Conservation (phyloP, 2,113 vertebrate species). For the Acrocephalus arundinaceus region DNA sequence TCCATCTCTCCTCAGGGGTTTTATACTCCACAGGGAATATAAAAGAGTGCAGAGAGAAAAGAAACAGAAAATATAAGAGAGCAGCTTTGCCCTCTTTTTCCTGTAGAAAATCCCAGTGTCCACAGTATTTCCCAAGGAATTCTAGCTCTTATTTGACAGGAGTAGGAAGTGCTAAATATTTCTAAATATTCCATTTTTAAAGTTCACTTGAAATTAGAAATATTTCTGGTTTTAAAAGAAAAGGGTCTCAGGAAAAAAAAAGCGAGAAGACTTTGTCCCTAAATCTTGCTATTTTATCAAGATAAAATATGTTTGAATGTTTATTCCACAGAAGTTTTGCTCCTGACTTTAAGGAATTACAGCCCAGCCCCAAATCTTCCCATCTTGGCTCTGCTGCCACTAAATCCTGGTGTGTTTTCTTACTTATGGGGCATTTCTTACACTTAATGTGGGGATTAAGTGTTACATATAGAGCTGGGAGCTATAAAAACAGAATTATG, state of each 20-base stretch:
- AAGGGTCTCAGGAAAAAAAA: fast-evolving
- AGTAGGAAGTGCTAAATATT: not conserved
- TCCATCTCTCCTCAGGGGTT: not conserved
- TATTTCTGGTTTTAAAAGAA: not conserved
- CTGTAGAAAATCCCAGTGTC: not conserved
- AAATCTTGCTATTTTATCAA: not conserved
- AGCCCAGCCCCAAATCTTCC: not conserved
- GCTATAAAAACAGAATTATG: not conserved
- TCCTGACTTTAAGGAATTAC: not conserved
- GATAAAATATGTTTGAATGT: not conserved
- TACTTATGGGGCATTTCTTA: not conserved
- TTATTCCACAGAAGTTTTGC: not conserved
- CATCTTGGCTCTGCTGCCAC: not conserved
- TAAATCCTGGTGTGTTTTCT: not conserved
- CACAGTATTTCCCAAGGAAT: not conserved
- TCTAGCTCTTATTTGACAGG: not conserved
- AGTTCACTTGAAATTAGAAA: not conserved
- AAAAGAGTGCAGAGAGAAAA: not conserved
- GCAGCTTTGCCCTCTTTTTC: not conserved
- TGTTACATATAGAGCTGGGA: not conserved
- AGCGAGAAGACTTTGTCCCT: not conserved
- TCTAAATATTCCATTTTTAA: not conserved
- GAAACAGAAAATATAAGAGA: not conserved
- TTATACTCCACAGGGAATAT: not conserved
- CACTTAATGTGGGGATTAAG: not conserved